Percentiles rank a stretch among this genome's conserved stretches.
phyloP scores from a whole-genome alignment of 2,888 invertebrate species.

The Tetropium fuscum region DNA sequence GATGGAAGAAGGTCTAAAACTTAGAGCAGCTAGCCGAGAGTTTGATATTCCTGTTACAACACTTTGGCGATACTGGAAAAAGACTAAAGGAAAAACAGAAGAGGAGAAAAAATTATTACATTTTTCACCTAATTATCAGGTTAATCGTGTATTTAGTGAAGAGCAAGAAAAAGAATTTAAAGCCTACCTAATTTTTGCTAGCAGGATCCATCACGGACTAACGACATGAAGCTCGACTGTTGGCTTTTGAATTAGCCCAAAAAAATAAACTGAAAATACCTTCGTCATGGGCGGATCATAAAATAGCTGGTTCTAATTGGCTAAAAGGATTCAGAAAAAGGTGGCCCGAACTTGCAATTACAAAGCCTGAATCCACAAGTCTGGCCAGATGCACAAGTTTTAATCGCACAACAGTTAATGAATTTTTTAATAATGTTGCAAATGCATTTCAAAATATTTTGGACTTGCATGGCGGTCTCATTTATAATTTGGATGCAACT shows the following conservation, averaged over 20 bases:
- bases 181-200: slow-evolving; percentile 12
- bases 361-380: no score
- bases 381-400: no score
- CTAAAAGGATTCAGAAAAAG: no score
- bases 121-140: slow-evolving; percentile 1
- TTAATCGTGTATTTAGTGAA: slow-evolving; percentile 3
- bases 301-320: no score
- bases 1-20: slow-evolving; percentile 9
- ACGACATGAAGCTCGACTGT: background rate
- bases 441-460: no score
- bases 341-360: no score
- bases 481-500: no score
- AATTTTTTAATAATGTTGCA: no score
- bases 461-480: no score
- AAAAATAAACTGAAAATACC: slow-evolving; percentile 15
- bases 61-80: background rate
- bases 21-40: background rate
- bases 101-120: background rate
- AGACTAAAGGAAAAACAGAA: background rate
- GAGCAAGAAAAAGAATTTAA: slow-evolving; percentile 2
- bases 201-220: slow-evolving; percentile 12
- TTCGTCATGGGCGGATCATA: no score
- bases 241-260: background rate
- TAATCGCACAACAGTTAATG: no score
- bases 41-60: slow-evolving; percentile 7